A percentile compares a stretch with the other conserved stretches of the same genome.
These are phyloP conservation scores for Hymenopus coronatus DNA, from an alignment of 2,888 invertebrate species.

Conservation along the genomic window DNA sequence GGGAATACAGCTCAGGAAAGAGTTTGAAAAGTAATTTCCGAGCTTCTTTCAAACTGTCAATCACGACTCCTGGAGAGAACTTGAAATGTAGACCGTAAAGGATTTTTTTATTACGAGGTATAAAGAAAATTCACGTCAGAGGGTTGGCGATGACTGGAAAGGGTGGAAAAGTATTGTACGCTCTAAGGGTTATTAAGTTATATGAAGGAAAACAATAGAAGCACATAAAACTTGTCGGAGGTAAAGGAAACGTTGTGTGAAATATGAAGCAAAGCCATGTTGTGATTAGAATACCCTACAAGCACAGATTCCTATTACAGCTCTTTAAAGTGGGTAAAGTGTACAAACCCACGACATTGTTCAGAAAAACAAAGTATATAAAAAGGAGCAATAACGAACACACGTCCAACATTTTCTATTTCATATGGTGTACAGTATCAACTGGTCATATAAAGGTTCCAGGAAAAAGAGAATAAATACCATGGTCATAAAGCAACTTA, in stretches of 20 bases:
- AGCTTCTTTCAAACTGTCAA: slow-evolving; percentile 28
- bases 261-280: no score
- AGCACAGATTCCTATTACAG: neutral
- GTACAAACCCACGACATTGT: neutral
- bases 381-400: neutral
- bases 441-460: no score
- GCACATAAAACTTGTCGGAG: neutral
- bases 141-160: neutral
- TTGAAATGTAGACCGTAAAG: neutral
- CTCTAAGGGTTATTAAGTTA: neutral
- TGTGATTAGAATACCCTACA: neutral
- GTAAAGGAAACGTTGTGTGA: neutral
- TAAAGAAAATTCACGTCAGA: neutral
- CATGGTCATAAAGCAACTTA: no score
- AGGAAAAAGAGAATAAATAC: no score
- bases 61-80: neutral
- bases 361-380: neutral
- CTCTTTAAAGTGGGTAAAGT: neutral
- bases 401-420: neutral
- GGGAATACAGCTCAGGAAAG: slow-evolving; percentile 13
- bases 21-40: slow-evolving; percentile 30
- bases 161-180: neutral
- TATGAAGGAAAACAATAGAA: neutral
- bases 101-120: neutral
- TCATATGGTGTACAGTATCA: no score